Percentiles rank a stretch among this genome's conserved stretches.
Conservation (phyloP, 2,797 vertebrate genomes). For the Mormyrops attenuatus region DNA sequence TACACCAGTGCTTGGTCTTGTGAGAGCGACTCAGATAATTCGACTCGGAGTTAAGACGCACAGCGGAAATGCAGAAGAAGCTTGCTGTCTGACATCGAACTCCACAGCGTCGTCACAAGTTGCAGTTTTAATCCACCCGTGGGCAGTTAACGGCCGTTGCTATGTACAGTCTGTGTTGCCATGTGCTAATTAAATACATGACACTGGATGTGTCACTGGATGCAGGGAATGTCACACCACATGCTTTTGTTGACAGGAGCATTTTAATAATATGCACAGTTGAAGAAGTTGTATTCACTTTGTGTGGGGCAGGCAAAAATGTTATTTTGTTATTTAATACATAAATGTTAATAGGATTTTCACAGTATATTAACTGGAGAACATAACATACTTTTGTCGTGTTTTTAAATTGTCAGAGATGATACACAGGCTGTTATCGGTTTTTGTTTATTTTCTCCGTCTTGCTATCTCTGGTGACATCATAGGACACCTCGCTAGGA, state of each 20-base stretch:
- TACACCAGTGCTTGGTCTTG: not conserved
- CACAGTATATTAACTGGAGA: not conserved
- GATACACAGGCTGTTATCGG: not conserved
- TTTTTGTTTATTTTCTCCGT: not conserved
- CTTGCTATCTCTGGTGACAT: constrained; percentile 10
- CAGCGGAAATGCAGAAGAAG: not conserved
- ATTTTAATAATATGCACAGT: not conserved
- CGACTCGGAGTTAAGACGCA: not conserved
- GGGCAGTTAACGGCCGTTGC: not conserved
- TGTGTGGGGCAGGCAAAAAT: not conserved
- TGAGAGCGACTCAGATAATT: not conserved
- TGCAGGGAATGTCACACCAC: not conserved
- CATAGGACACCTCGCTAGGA: not conserved
- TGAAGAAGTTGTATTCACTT: not conserved
- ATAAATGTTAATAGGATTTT: not conserved
- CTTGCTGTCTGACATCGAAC: not conserved
- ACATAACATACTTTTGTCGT: not conserved
- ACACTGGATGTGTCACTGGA: not conserved
- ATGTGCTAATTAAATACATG: not conserved
- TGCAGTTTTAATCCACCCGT: not conserved
- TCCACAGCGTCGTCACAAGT: not conserved
- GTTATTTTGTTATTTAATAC: not conserved
- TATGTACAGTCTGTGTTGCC: not conserved
- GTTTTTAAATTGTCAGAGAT: not conserved
- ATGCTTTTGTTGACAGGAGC: no score